Evolutionary conservation across 2,797 vertebrate genomes (phyloP), one percentile per base, ranked within the genome.

Genomic region (Percopsis omiscomaycus): DNA sequence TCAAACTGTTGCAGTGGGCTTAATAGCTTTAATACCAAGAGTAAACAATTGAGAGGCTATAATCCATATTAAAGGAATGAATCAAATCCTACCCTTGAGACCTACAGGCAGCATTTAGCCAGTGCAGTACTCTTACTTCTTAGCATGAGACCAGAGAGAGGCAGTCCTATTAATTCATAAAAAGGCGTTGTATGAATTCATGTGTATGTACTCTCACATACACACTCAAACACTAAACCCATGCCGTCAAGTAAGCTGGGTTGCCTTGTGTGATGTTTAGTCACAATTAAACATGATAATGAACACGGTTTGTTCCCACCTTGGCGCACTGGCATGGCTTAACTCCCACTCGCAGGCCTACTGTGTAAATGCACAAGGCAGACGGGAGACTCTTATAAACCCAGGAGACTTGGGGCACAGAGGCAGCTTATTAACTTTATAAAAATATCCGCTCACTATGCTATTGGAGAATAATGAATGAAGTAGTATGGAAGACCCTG

Each of bases 61-160:
- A 63, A 64, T 55, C 67, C 53, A 66, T 64, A 85, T 82, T 77
- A 80, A 81, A 80, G 64, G 73, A 67, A 74, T 86, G 46, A 75
- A 77, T 85, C 68, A 74, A 47, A 70, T 57, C 59, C 52, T 6
- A 49, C 56, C 55, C 56, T 9, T 58, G 57, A 48, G 50, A 57
- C 50, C 52, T n/a, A 15, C 64, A 64, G 44, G 59, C 53, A 61
- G 13, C 53, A 48, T 48, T 48, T 66, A 69, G 53, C 55, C 60
- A 47, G 48, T 16, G 63, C 12, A 46, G 15, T 30, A 68, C 28
- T 12, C 42, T 22, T 22, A 22, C 22, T 22, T 22, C 28, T 11
- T 11, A 56, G 55, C 54, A 27, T 67, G 61, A 56, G 54, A 8
- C 53, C 53, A 44, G 63, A 74, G 52, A 54, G 0, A 42, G 37